These are phyloP conservation scores for Apis cerana DNA, from an alignment of 1,140 invertebrate genomes.

Conservation along the genomic window DNA sequence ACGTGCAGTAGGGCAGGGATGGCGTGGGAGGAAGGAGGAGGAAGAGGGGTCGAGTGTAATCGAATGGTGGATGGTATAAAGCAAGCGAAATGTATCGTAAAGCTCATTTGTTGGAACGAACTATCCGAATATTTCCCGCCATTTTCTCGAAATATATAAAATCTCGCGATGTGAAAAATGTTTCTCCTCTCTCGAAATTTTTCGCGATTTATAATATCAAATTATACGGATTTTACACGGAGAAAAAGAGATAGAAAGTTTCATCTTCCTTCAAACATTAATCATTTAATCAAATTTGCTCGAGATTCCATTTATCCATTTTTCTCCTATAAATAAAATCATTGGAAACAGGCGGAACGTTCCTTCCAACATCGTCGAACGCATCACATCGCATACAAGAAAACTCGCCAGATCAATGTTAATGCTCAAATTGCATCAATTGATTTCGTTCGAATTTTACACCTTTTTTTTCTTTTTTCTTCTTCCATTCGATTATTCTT, in stretches of 20 bases:
- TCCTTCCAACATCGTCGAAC: background rate
- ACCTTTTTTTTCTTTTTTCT: no score
- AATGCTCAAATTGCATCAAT: no score
- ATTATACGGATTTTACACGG: no score
- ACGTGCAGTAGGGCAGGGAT: background rate
- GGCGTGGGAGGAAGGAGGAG: background rate
- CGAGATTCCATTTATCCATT: background rate
- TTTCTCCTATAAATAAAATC: background rate
- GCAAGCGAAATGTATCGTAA: background rate
- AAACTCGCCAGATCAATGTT: background rate
- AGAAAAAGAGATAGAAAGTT: no score
- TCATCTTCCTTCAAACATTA: no score
- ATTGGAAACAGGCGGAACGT: background rate
- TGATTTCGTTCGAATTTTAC: background rate
- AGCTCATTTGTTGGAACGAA: background rate
- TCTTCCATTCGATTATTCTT: background rate
- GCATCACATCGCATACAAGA: no score
- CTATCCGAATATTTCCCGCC: background rate
- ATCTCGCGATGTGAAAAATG: no score
- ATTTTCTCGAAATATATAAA: no score
- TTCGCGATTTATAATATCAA: no score
- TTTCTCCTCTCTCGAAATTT: no score
- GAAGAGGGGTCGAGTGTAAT: conserved; percentile 8
- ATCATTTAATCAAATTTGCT: no score
- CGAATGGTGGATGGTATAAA: conserved; percentile 2